These are phyloP conservation scores for Eufriesea mexicana DNA, from an alignment of 1,140 invertebrate species.

Conservation along the genomic window DNA sequence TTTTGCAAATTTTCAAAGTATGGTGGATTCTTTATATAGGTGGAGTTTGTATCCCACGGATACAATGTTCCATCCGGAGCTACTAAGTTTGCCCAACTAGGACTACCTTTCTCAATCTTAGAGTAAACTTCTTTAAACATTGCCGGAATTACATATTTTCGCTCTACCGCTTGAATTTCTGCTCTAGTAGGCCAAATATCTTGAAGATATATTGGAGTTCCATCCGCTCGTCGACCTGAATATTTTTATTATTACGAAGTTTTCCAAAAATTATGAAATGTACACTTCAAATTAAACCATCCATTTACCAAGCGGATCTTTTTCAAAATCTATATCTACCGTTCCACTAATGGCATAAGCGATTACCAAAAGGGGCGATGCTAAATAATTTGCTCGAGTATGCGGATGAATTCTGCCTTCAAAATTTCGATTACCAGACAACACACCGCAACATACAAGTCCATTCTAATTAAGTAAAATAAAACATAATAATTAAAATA, in stretches of 20 bases:
- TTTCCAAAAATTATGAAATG: neutral
- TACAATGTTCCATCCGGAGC: conserved; percentile 93
- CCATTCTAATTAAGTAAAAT: conserved; percentile 86
- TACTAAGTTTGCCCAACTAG: conserved; percentile 91
- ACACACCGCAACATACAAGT: conserved; percentile 95
- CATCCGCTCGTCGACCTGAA: conserved; percentile 87
- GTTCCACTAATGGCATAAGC: conserved; percentile 98
- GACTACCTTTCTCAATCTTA: conserved; percentile 92
- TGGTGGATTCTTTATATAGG: conserved; percentile 98
- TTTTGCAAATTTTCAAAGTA: conserved; percentile 95
- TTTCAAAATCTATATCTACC: conserved; percentile 97
- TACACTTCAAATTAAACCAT: neutral
- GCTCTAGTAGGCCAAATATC: conserved; percentile 98
- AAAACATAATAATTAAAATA: neutral
- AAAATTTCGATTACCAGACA: conserved; percentile 98
- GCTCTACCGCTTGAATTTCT: conserved; percentile 95
- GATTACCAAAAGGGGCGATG: conserved; percentile 96
- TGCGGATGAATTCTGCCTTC: conserved; percentile 98
- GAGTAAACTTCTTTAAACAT: conserved; percentile 98
- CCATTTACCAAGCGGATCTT: conserved; percentile 89
- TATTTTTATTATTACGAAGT: neutral
- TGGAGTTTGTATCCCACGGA: conserved; percentile 95
- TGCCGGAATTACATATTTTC: conserved; percentile 95
- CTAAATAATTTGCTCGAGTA: conserved; percentile 97
- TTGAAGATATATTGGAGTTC: conserved; percentile 90